Evolutionary conservation across 2,888 invertebrate genomes (phyloP).

Genomic region (Drosophila tripunctata): DNA sequence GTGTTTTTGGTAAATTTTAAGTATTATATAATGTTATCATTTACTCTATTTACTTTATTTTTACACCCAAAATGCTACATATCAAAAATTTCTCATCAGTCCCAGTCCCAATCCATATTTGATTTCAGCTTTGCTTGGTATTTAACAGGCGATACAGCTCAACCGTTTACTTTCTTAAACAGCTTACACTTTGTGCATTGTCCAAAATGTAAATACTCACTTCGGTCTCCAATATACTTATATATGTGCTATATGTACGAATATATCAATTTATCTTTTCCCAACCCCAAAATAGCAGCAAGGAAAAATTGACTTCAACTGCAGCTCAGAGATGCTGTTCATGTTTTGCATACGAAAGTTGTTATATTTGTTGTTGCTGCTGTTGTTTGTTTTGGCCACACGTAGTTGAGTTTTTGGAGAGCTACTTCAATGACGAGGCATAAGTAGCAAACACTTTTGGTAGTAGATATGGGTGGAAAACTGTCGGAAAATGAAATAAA

Average conservation of each 20-base stretch:
- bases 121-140: no score
- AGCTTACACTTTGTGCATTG: conserved; percentile 62
- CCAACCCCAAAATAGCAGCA: conserved; percentile 14
- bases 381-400: conserved; percentile 27
- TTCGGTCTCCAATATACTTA: conserved; percentile 34
- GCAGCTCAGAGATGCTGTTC: conserved; percentile 38
- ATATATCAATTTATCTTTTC: conserved; percentile 57
- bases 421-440: conserved; percentile 71
- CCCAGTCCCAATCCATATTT: no score
- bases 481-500: conserved; percentile 78
- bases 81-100: no score
- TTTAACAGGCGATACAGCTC: no score
- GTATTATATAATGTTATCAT: no score
- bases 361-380: background rate
- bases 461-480: conserved; percentile 57
- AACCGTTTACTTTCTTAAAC: conserved; percentile 45
- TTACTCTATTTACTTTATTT: no score
- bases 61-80: no score
- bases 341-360: conserved; percentile 52
- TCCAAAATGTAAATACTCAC: conserved; percentile 56
- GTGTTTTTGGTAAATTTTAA: no score
- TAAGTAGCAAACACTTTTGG: conserved; percentile 66
- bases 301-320: conserved; percentile 23
- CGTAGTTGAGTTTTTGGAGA: conserved; percentile 61
- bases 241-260: no score